Evolutionary conservation across 1,140 invertebrate genomes (phyloP).

Genomic region (Sinella curviseta): DNA sequence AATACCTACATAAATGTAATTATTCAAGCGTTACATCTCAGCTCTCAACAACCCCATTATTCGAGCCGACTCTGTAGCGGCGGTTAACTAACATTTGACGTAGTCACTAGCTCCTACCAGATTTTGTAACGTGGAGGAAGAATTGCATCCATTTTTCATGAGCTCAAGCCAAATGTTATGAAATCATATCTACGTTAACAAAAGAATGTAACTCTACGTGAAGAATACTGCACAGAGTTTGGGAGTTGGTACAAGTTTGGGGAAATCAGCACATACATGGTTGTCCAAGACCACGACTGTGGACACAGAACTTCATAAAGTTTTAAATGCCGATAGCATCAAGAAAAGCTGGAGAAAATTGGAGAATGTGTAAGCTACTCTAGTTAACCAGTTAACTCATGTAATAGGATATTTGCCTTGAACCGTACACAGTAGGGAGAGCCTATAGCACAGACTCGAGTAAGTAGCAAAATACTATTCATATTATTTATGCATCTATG

Average conservation of each 20-base stretch:
- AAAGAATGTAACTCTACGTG: background rate
- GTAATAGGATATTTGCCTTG: background rate
- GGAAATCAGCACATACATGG: background rate
- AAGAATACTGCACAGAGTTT: background rate
- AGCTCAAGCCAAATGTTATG: background rate
- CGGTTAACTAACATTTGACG: background rate
- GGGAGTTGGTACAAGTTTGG: background rate
- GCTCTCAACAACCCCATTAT: too few species aligned
- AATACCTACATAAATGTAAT: background rate
- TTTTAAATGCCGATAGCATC: background rate
- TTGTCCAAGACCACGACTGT: background rate
- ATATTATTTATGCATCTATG: too few species aligned
- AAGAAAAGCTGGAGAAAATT: background rate
- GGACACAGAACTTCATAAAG: background rate
- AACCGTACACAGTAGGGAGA: too few species aligned
- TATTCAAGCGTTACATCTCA: background rate
- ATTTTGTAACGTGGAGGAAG: background rate
- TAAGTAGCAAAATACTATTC: too few species aligned
- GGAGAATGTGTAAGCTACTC: background rate
- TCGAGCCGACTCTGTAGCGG: background rate
- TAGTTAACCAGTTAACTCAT: background rate
- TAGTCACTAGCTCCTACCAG: background rate
- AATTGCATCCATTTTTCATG: background rate
- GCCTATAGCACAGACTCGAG: too few species aligned
- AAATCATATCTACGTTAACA: background rate